phyloP scores from a whole-genome alignment of 2,797 vertebrate species.

The Epinephelus malabaricus region DNA sequence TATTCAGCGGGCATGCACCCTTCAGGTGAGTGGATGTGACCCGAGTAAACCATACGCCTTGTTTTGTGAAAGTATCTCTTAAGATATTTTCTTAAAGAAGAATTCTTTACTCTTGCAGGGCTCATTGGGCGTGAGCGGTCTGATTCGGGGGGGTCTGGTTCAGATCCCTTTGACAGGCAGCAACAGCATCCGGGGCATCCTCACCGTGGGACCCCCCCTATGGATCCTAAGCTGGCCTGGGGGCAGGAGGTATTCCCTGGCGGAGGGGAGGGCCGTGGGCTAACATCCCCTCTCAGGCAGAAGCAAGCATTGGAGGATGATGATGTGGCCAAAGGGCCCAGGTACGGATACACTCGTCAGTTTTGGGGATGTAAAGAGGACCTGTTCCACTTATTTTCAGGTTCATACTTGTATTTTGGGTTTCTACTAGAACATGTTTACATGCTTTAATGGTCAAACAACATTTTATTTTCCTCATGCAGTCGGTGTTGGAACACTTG shows the following conservation, averaged over 20 bases:
- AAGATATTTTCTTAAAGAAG: not conserved
- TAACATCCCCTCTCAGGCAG: slow-evolving; percentile 89
- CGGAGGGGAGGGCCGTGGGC: slow-evolving; percentile 84
- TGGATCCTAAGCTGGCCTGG: slow-evolving; percentile 94
- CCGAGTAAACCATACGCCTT: too few species aligned
- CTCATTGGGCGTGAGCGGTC: slow-evolving; percentile 93
- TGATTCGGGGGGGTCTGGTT: slow-evolving; percentile 93
- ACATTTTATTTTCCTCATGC: too few species aligned
- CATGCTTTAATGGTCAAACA: too few species aligned
- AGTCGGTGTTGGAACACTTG: too few species aligned
- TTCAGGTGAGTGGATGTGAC: slow-evolving; percentile 83
- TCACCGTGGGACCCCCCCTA: slow-evolving; percentile 92
- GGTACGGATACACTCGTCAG: slow-evolving; percentile 76
- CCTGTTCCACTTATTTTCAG: too few species aligned
- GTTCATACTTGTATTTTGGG: too few species aligned
- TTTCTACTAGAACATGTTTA: too few species aligned
- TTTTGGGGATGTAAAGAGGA: not conserved
- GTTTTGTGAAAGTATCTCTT: too few species aligned
- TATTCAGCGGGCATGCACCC: slow-evolving; percentile 92
- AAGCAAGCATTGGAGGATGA: slow-evolving; percentile 90
- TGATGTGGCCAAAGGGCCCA: slow-evolving; percentile 88
- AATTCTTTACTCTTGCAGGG: slow-evolving; percentile 75
- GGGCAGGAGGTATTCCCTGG: slow-evolving; percentile 90
- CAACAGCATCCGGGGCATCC: slow-evolving; percentile 84
- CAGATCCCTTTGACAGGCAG: slow-evolving; percentile 92